Base-by-base conservation (phyloP, 1,140 invertebrate species). In the Drosophila elegans region DNA sequence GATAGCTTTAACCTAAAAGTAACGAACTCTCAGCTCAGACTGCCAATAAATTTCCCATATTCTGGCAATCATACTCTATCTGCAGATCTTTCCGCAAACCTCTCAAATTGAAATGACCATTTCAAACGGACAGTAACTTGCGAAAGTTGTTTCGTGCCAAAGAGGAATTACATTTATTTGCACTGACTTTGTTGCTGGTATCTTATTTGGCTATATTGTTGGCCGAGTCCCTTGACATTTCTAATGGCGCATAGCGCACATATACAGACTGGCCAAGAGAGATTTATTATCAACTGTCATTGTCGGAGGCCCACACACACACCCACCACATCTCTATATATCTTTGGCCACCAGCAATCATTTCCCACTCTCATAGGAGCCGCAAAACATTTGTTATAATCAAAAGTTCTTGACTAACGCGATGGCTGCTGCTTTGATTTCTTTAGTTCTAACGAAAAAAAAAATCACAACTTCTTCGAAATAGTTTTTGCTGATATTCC, bases 241-340 rank as follows among this genome's bases (percentile, higher is more conserved):
- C 62, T 85, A 85, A 85, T 85, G 82, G 73, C 61, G 69, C 53
- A 51, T 48, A 25, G 74, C 59, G 51, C 48, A 52, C 69, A 67
- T 38, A 68, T 21, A 44, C 13, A 56, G 62, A 76, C 79, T 89
- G 80, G 44, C 84, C 84, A 55, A 61, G 61, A 66, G 62, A 89
- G 84, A 89, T 89, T 89, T 89, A 89, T 89, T 89, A 89, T 89
- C 61, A 64, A 66, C 45, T 84, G 84, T 80, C 84, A 80, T 71
- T 80, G 57, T 62, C 67, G 55, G 66, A 32, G 41, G 53, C 41
- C 36, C 60, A 11, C 39, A 44, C 39, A 44, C 39, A 36, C 36
- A 21, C 54, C 54, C 36, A 32, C 46, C 53, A 39, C 11, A 41
- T 27, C n/a, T 12, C 9, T 32, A n/a, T 61, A 29, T 21, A 39